These are phyloP conservation scores for Tetragnatha montana DNA, from an alignment of 2,888 invertebrate species.

Conservation along the genomic window DNA sequence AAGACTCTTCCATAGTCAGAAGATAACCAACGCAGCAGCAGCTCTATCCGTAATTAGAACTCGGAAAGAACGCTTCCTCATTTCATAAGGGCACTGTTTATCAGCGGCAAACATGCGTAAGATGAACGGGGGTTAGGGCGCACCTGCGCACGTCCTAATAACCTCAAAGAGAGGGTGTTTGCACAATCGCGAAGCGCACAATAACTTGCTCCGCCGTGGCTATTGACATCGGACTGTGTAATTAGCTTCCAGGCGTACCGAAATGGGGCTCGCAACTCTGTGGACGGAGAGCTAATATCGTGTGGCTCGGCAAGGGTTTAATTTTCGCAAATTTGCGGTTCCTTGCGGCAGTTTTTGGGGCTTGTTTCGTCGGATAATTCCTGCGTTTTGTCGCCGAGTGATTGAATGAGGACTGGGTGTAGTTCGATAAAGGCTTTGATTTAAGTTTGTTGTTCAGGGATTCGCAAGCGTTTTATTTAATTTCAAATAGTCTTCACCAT, in stretches of 20 bases:
- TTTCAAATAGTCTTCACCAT: too few species aligned
- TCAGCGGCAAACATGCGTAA: neutral
- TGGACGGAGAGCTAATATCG: neutral
- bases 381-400: too few species aligned
- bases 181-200: neutral
- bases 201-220: neutral
- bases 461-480: too few species aligned
- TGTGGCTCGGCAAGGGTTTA: neutral
- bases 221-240: neutral
- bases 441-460: too few species aligned
- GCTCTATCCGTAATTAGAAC: too few species aligned
- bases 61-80: neutral
- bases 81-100: conserved; percentile 1
- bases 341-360: neutral
- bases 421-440: too few species aligned
- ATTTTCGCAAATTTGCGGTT: neutral
- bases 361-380: neutral
- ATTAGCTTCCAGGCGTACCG: neutral
- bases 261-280: neutral
- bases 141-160: neutral
- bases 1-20: too few species aligned
- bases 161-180: neutral
- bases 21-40: too few species aligned
- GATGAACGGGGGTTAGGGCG: neutral
- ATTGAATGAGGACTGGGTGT: too few species aligned